phyloP scores from a whole-genome alignment of 2,888 invertebrate species.

The Epicampocera succincta region DNA sequence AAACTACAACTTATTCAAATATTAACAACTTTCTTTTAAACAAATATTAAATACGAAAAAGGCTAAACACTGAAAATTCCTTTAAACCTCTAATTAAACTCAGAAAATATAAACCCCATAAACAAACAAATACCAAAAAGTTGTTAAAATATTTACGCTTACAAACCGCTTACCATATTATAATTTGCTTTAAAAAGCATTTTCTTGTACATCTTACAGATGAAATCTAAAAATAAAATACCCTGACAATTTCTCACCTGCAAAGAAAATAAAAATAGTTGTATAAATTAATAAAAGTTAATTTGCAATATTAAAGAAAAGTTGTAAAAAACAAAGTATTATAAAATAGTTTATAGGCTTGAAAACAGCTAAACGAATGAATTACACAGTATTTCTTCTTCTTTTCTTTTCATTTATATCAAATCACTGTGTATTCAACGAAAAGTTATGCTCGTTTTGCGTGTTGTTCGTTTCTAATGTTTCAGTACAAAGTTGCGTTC shows the following conservation, averaged over 20 bases:
- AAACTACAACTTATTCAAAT: background rate
- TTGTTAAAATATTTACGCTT: conserved; percentile 11
- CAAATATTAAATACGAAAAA: background rate
- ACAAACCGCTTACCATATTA: conserved; percentile 35
- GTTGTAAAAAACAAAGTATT: conserved; percentile 5
- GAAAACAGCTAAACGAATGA: conserved; percentile 28
- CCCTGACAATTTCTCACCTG: conserved; percentile 57
- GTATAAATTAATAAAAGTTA: conserved; percentile 36
- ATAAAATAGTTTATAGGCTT: conserved; percentile 10
- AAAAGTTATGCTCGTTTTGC: conserved; percentile 46
- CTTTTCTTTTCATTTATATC: background rate
- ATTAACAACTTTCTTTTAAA: conserved; percentile 17
- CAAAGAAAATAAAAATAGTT: conserved; percentile 31
- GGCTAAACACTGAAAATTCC: background rate
- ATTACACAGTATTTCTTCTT: conserved; percentile 2
- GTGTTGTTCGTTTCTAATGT: conserved; percentile 14
- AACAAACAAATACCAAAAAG: conserved; percentile 15
- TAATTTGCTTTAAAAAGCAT: conserved; percentile 32
- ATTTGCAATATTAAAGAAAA: conserved; percentile 16
- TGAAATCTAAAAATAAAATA: conserved; percentile 2
- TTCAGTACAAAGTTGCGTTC: conserved; percentile 40
- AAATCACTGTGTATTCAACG: conserved; percentile 17
- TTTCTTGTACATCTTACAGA: conserved; percentile 50
- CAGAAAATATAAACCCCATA: background rate
- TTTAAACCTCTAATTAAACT: background rate